Evolutionary conservation across 2,797 vertebrate species (phyloP).

Genomic region (Enteromius anoplus): DNA sequence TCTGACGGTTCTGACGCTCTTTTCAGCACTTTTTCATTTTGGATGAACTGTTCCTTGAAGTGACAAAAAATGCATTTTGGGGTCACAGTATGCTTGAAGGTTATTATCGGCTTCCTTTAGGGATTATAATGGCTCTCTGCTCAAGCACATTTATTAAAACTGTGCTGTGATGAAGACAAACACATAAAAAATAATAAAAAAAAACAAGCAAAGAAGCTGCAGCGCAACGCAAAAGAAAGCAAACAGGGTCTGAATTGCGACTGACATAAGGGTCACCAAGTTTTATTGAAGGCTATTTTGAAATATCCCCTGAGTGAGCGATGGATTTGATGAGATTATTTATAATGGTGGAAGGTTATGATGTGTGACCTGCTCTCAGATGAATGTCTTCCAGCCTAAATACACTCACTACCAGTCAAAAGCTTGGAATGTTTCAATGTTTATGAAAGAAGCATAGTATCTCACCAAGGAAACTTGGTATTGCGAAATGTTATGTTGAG

Average conservation of each 20-base stretch:
- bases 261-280: not conserved
- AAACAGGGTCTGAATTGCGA: not conserved
- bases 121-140: constrained; percentile 12
- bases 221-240: not conserved
- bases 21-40: not conserved
- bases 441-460: not conserved
- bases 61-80: not conserved
- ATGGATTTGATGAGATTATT: not conserved
- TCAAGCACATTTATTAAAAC: constrained; percentile 11
- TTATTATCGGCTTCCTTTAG: not conserved
- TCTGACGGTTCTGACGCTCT: too few relatives aligned
- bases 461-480: not conserved
- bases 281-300: constrained; percentile 10
- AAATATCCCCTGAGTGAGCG: not conserved
- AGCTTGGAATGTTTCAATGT: not conserved
- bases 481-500: not conserved
- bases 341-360: not conserved
- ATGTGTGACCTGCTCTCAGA: not conserved
- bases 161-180: not conserved
- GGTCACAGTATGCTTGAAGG: constrained; percentile 16
- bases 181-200: not conserved
- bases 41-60: not conserved
- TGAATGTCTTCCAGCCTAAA: not conserved
- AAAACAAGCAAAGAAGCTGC: not conserved
- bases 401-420: not conserved